Evolutionary conservation across 2,797 vertebrate genomes (phyloP), one percentile per base, ranked within the genome.

Genomic region (Eospalax fontanierii): DNA sequence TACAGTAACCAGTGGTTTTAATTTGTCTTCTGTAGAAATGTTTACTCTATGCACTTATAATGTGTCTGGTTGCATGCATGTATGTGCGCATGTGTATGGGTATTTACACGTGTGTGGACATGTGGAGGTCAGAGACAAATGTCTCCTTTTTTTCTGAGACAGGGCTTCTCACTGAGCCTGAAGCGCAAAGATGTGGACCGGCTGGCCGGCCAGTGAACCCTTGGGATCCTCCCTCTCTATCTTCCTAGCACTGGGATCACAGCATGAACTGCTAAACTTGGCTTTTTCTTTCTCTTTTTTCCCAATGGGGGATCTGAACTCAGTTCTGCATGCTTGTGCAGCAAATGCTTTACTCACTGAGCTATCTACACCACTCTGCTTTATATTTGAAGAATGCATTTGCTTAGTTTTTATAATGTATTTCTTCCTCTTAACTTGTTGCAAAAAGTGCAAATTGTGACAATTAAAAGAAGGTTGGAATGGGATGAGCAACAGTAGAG

Each of bases 1-100:
- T 93, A 61, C 38, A 19, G 87, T 87, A 92, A 59, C 38, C 24
- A 66, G 6, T 80, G 21, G 14, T 83, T 57, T 94, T 90, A 40
- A 89, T 84, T 89, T 96, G 46, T 90, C 24, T 66, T 91, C 11
- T 74, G 12, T 86, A 81, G 46, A 95, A 89, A 91, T 38, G 2
- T 92, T 91, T 95, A 46, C n/a, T 6, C 18, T 24, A 22, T 61
- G 19, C 57, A 16, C 22, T n/a, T 83, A n/a, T 71, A 86, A 84
- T 82, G 18, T 82, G 24, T 65, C 2, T 65, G 57, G 14, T 26
- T 63, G 35, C 38, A n/a, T 21, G 68, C 66, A 71, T 71, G 15
- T 28, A n/a, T 85, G 14, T 71, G n/a, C 16, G 57, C 68, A 28
- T 28, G 33, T 54, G 4, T 35, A 68, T 16, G 33, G 9, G 35